Base-by-base conservation (phyloP, 1,140 invertebrate genomes). In the Formica exsecta region DNA sequence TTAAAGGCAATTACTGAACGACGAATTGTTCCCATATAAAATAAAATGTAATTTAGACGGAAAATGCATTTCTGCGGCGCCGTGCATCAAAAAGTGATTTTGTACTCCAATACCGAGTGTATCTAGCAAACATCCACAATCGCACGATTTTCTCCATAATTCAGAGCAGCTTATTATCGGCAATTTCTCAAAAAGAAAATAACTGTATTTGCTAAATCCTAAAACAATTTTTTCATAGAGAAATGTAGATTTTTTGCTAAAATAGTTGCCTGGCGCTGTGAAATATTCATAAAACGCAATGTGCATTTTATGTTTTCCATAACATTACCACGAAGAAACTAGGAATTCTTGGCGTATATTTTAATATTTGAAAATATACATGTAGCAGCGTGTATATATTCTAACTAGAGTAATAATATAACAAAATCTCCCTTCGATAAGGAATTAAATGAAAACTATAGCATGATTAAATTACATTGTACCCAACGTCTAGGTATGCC, bases 81-180 rank as follows among this genome's bases (percentile, higher is more conserved):
- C 36, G 75, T 48, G 38, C 59, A 32, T 77, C 8, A 48, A 48
- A 77, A 65, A 41, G 9, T 41, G 74, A 64, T 65, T 13, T 41
- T 38, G 13, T 22, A 65, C 11, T 73, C 11, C 29, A 29, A 48
- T 29, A 29, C 5, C 36, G 32, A 65, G 29, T 36, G 11, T 32
- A 64, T 3, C 16, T 44, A 64, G 65, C 29, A 16, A 36, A 38
- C 8, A 32, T 13, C 61, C 19, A 65, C 38, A 77, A 77, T 77
- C 75, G 59, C 38, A 32, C 62, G n/a, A 66, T 66, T 66, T 79
- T 77, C 9, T 48, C 59, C 19, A 65, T 62, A 77, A 64, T 11
- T 64, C 59, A 62, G 6, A 22, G 29, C 41, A 19, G 41, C 44
- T 65, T 51, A 79, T 79, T 66, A 51, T 79, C 41, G 41, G 25